Conservation (phyloP, 2,113 vertebrate species). For the Pantherophis guttatus region DNA sequence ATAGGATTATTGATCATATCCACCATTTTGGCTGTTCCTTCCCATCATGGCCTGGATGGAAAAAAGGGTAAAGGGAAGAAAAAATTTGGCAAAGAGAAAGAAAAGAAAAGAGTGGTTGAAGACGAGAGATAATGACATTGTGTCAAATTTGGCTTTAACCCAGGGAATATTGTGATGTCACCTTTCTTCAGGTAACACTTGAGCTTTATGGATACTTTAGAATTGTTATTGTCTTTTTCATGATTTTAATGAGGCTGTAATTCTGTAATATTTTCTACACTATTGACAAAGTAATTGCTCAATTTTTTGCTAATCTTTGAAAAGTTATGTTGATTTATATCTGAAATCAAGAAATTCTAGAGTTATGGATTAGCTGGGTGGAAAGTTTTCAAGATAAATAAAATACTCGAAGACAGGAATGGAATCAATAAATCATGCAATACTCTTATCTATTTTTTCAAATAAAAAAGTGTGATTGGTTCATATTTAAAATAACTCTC, state of each 20-base stretch:
- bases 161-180: background rate
- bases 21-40: background rate
- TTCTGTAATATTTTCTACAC: background rate
- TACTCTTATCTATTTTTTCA: background rate
- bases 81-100: background rate
- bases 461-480: conserved; percentile 30
- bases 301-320: background rate
- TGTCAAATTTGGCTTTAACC: background rate
- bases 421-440: background rate
- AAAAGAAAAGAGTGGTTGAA: background rate
- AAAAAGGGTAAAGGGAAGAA: background rate
- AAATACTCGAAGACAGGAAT: background rate
- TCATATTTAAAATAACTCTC: conserved; percentile 43
- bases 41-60: background rate
- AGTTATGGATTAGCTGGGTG: background rate
- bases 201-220: background rate
- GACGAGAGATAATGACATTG: background rate
- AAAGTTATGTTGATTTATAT: background rate
- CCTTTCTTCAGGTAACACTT: background rate
- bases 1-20: background rate
- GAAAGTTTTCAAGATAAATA: background rate
- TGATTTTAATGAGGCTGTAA: background rate
- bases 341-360: background rate
- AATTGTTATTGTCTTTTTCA: background rate
- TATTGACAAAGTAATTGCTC: background rate